Percentiles rank a stretch among this genome's conserved stretches.
Conservation (phyloP, 2,113 vertebrate genomes). For the Sciurus niger region DNA sequence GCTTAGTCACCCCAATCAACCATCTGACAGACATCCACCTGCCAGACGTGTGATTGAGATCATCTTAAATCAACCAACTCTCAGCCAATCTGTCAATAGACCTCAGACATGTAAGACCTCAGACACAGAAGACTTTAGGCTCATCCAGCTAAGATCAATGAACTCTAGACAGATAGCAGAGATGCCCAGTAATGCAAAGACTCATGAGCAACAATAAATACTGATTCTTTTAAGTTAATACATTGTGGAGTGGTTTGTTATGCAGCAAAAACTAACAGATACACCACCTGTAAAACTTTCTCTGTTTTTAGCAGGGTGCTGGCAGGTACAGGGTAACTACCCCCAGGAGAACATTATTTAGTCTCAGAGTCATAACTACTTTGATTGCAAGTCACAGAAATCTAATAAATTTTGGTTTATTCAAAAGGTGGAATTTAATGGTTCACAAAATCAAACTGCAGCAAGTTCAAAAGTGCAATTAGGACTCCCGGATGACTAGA, state of each 20-base stretch:
- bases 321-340: not conserved
- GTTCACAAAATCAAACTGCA: not conserved
- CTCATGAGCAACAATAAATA: not conserved
- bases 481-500: not conserved
- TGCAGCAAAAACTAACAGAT: not conserved
- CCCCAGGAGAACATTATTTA: not conserved
- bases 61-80: not conserved
- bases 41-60: not conserved
- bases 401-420: not conserved
- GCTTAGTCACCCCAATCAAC: not conserved
- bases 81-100: not conserved
- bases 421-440: not conserved
- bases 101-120: not conserved
- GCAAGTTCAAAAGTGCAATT: not conserved
- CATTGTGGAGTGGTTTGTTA: not conserved
- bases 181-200: not conserved
- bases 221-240: not conserved
- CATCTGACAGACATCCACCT: not conserved
- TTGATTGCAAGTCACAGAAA: not conserved
- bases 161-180: not conserved
- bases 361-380: not conserved
- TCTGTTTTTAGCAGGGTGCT: not conserved
- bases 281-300: not conserved
- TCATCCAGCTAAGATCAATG: not conserved
- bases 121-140: not conserved